Conservation (phyloP, 2,888 invertebrate genomes). For the Chymomyza fuscimana region DNA sequence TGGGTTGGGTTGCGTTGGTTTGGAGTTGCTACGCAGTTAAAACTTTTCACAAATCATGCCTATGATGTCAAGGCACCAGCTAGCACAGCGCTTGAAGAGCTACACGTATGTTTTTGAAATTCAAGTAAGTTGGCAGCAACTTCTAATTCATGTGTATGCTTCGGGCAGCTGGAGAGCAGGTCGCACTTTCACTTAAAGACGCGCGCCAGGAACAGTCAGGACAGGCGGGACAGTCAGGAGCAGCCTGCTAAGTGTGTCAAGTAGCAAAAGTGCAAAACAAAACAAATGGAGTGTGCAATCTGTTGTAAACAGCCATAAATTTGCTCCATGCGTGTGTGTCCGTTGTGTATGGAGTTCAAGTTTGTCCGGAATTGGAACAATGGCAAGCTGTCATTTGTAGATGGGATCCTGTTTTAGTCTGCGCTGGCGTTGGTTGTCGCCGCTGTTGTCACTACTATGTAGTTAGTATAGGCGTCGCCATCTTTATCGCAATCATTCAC, state of each 20-base stretch:
- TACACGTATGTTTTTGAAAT: not conserved
- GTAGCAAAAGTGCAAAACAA: constrained; percentile 66
- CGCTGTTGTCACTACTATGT: no score
- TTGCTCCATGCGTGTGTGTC: constrained; percentile 36
- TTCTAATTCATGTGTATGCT: constrained; percentile 2
- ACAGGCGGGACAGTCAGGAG: not conserved
- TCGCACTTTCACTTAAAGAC: constrained; percentile 5
- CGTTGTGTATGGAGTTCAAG: constrained; percentile 23
- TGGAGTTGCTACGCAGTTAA: constrained; percentile 37
- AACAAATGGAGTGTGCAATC: constrained; percentile 76
- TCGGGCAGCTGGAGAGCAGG: not conserved
- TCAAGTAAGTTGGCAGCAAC: constrained; percentile 14
- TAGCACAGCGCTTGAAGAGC: not conserved
- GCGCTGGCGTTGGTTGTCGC: constrained; percentile 24
- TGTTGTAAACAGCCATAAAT: constrained; percentile 75
- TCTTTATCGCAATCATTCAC: constrained; percentile 71
- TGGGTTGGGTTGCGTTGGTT: not conserved
- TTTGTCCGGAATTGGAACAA: constrained; percentile 42
- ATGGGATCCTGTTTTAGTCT: no score
- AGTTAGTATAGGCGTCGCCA: constrained; percentile 15
- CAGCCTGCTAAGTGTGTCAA: constrained; percentile 57
- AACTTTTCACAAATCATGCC: constrained; percentile 72
- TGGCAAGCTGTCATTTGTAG: constrained; percentile 38
- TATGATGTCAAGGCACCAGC: constrained; percentile 53
- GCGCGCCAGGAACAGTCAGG: not conserved